Evolutionary conservation across 2,797 vertebrate species (phyloP).

Genomic region (Simalia tracyae): DNA sequence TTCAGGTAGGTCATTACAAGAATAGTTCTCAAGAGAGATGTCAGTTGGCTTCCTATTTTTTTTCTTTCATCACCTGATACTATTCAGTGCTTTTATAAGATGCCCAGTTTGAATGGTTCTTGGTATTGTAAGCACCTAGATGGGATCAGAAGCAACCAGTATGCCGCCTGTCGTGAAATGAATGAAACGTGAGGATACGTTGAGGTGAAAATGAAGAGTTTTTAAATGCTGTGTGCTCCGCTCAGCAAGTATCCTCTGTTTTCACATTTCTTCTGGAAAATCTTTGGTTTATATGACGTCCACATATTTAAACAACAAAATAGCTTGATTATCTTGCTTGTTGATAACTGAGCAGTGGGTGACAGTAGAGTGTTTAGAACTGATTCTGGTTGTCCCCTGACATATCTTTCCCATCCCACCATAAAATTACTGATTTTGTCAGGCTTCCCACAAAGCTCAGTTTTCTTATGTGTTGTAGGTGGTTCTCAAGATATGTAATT

Average conservation of each 20-base stretch:
- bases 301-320: constrained; percentile 1
- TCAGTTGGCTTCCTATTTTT: neutral
- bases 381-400: neutral
- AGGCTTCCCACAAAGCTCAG: neutral
- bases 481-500: neutral
- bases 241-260: neutral
- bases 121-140: neutral
- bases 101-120: constrained; percentile 11
- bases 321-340: neutral
- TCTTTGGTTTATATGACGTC: constrained; percentile 5
- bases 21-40: neutral
- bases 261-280: neutral
- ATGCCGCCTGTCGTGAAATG: constrained; percentile 30
- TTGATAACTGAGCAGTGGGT: neutral
- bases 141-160: constrained; percentile 19
- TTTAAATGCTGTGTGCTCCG: neutral
- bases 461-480: neutral
- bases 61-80: constrained; percentile 10
- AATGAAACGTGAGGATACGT: constrained; percentile 9
- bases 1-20: neutral
- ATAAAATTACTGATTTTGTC: neutral
- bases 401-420: neutral
- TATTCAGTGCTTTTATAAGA: constrained; percentile 16
- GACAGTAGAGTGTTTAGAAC: neutral
- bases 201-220: neutral